phyloP scores from a whole-genome alignment of 2,113 vertebrate species.

The Xiphorhynchus elegans region DNA sequence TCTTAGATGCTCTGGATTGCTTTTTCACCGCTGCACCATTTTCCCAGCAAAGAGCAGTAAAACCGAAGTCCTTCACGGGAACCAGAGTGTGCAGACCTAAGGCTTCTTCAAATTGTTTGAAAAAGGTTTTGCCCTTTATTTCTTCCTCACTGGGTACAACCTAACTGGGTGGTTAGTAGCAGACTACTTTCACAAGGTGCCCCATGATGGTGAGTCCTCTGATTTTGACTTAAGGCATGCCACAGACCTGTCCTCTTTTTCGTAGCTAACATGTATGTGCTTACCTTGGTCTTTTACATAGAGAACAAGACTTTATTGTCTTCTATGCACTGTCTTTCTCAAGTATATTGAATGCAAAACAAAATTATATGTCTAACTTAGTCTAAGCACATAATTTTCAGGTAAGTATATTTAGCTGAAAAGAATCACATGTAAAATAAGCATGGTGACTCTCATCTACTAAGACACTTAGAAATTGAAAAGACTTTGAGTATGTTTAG shows the following conservation, averaged over 20 bases:
- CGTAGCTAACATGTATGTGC: neutral
- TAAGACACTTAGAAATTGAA: neutral
- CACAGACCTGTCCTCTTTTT: neutral
- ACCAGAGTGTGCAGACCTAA: neutral
- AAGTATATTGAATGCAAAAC: neutral
- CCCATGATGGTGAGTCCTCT: neutral
- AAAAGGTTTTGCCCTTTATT: neutral
- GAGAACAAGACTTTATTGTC: neutral
- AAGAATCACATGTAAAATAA: neutral
- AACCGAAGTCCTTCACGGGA: neutral
- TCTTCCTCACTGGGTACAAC: neutral
- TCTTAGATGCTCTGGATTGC: neutral
- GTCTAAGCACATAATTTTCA: neutral
- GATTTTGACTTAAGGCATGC: neutral
- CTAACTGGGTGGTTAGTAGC: neutral
- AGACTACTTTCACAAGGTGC: neutral
- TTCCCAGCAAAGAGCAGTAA: neutral
- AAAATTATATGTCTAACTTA: neutral
- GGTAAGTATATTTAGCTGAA: neutral
- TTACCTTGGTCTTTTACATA: neutral
- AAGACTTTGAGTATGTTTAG: neutral
- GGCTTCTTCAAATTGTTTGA: neutral
- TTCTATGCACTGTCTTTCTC: neutral
- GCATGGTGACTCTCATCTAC: neutral
- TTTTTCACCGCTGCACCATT: neutral